Conservation (phyloP, 2,113 vertebrate species). For the Corythornis cristatus region DNA sequence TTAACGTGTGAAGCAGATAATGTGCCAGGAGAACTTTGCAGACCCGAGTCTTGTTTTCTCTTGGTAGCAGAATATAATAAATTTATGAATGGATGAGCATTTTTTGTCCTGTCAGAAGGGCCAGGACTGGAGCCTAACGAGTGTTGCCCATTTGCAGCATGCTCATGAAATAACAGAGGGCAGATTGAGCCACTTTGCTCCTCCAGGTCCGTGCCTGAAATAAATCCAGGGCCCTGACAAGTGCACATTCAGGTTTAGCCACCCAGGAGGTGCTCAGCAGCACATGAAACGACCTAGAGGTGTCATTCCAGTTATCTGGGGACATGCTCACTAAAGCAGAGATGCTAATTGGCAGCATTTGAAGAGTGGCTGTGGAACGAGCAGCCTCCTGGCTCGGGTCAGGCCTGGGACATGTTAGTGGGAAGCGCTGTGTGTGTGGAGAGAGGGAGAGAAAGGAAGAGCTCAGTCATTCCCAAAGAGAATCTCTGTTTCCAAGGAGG, state of each 20-base stretch:
- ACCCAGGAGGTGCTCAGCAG: not conserved
- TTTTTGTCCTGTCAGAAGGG: not conserved
- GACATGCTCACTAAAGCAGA: not conserved
- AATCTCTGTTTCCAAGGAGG: not conserved
- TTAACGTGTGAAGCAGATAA: not conserved
- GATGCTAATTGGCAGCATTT: not conserved
- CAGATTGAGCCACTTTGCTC: not conserved
- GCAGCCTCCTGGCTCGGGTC: not conserved
- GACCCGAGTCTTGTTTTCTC: not conserved
- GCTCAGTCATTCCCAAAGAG: not conserved
- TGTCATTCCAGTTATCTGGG: not conserved
- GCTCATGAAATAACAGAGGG: not conserved
- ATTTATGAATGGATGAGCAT: not conserved
- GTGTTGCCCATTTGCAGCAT: fast-evolving
- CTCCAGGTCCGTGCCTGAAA: not conserved
- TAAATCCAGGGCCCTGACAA: not conserved
- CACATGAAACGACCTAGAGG: not conserved
- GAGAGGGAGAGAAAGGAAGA: not conserved
- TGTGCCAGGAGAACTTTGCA: not conserved
- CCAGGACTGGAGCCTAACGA: not conserved
- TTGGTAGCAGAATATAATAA: not conserved
- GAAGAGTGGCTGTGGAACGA: not conserved
- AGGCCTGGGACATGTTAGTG: not conserved
- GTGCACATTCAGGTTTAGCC: not conserved
- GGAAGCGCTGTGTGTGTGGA: not conserved